Conservation (phyloP, 2,888 invertebrate species). For the Orthosia cruda region DNA sequence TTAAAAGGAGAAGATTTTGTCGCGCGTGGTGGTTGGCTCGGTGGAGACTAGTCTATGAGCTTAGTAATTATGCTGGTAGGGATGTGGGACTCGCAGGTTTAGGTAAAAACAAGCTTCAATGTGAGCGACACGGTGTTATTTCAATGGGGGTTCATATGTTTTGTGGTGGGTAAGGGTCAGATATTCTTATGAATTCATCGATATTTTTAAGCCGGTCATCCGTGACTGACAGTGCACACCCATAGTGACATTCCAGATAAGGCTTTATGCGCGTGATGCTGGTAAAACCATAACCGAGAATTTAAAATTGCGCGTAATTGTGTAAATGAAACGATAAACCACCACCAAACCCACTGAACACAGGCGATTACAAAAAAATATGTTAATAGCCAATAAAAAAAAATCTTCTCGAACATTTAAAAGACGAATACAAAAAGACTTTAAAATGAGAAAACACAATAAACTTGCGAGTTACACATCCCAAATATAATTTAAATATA, state of each 20-base stretch:
- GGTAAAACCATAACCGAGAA: background rate
- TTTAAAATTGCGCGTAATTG: background rate
- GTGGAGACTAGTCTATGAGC: conserved; percentile 38
- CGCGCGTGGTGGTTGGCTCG: conserved; percentile 15
- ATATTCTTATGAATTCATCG: conserved; percentile 9
- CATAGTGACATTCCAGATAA: background rate
- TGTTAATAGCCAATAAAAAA: background rate
- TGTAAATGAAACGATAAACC: too few species aligned
- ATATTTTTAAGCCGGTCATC: background rate
- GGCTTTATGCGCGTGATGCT: too few species aligned
- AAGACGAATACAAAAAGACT: background rate
- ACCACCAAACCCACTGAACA: background rate
- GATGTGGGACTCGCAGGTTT: conserved; percentile 36
- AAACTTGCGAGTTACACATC: conserved; percentile 31
- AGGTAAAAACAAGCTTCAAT: background rate
- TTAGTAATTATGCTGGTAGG: conserved; percentile 17
- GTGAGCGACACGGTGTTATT: background rate
- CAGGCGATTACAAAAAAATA: background rate
- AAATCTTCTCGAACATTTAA: background rate
- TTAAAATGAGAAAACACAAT: background rate
- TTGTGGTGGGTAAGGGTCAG: background rate
- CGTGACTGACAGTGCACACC: background rate
- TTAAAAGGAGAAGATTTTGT: background rate
- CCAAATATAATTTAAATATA: conserved; percentile 17
- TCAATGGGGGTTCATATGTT: background rate